Evolutionary conservation across 2,797 vertebrate species (phyloP).

Genomic region (Poeciliopsis paucimaculata): DNA sequence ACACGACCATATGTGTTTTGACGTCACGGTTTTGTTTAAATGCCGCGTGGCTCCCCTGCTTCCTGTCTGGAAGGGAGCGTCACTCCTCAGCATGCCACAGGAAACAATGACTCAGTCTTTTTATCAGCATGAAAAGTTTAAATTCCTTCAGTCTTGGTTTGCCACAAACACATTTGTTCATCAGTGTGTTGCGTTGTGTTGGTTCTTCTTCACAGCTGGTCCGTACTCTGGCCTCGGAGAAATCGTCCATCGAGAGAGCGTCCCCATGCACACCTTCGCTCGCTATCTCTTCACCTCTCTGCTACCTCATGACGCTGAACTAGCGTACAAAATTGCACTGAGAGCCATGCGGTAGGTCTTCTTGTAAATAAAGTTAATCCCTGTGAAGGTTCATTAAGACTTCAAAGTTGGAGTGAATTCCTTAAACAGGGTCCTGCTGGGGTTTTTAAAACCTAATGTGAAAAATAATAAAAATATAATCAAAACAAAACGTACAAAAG

Average conservation of each 20-base stretch:
- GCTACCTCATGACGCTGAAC: slow-evolving; percentile 99
- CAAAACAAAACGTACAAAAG: neutral
- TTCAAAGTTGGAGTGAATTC: neutral
- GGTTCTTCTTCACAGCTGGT: slow-evolving; percentile 81
- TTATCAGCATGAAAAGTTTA: neutral
- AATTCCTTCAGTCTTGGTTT: neutral
- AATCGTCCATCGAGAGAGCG: slow-evolving; percentile 96
- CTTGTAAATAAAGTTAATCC: neutral
- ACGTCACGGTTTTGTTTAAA: slow-evolving; percentile 70
- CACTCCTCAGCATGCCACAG: slow-evolving; percentile 1
- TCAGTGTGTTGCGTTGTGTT: slow-evolving; percentile 4
- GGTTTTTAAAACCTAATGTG: neutral
- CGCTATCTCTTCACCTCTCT: slow-evolving; percentile 99
- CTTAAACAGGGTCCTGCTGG: neutral
- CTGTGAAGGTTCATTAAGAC: neutral
- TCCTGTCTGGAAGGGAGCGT: slow-evolving; percentile 39
- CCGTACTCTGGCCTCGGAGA: slow-evolving; percentile 97
- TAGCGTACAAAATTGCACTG: slow-evolving; percentile 99
- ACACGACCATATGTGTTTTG: slow-evolving; percentile 70
- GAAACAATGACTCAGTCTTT: slow-evolving; percentile 14
- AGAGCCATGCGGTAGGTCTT: slow-evolving; percentile 97
- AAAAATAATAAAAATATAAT: neutral
- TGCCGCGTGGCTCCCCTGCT: slow-evolving; percentile 58
- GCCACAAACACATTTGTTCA: neutral
- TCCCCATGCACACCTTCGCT: slow-evolving; percentile 99